Percentiles rank a stretch among this genome's conserved stretches.
These are phyloP conservation scores for Lucinisca nassula DNA, from an alignment of 2,888 invertebrate species.

Conservation along the genomic window DNA sequence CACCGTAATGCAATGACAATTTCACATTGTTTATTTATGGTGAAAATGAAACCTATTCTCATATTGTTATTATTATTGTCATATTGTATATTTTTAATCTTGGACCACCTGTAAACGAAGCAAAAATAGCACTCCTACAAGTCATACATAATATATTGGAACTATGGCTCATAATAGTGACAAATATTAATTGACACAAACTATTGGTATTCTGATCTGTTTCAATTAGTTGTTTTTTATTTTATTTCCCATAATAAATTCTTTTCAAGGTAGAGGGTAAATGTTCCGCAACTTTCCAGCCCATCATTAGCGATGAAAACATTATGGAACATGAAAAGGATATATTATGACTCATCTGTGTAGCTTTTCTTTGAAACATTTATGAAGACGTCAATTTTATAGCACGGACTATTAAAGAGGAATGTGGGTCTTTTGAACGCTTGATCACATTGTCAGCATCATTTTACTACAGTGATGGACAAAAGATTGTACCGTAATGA, in stretches of 20 bases:
- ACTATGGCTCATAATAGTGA: too few relatives aligned
- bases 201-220: not conserved
- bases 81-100: too few relatives aligned
- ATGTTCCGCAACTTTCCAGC: not conserved
- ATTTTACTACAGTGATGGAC: too few relatives aligned
- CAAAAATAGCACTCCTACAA: too few relatives aligned
- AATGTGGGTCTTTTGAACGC: slow-evolving; percentile 49
- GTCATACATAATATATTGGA: not conserved
- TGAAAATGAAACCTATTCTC: too few relatives aligned
- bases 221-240: slow-evolving; percentile 4
- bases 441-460: too few relatives aligned
- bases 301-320: not conserved
- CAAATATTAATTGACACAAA: not conserved
- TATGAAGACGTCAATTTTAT: slow-evolving; percentile 51
- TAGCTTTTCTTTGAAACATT: slow-evolving; percentile 27
- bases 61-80: too few relatives aligned
- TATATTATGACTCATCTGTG: slow-evolving; percentile 27
- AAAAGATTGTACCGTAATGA: too few relatives aligned
- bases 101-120: too few relatives aligned
- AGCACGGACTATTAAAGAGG: slow-evolving; percentile 54
- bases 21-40: too few relatives aligned
- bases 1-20: too few relatives aligned
- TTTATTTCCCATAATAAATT: not conserved
- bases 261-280: not conserved
- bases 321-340: not conserved